Conservation (phyloP, 2,113 vertebrate genomes). For the Cyprinodon variegatus region DNA sequence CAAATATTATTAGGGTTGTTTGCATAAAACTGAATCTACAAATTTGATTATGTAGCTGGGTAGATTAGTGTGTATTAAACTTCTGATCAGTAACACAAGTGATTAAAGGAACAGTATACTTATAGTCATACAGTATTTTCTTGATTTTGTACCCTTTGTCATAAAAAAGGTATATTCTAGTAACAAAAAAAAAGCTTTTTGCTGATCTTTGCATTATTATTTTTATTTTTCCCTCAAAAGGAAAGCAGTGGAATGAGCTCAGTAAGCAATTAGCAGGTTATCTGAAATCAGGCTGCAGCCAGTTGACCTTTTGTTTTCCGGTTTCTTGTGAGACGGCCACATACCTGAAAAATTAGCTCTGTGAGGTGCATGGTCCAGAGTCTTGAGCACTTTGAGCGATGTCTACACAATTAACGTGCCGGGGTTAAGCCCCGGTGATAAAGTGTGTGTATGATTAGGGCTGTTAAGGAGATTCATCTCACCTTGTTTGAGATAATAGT, state of each 20-base stretch:
- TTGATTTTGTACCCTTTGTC: neutral
- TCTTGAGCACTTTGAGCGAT: constrained; percentile 76
- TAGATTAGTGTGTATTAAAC: neutral
- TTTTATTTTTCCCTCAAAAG: constrained; percentile 77
- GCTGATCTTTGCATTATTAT: neutral
- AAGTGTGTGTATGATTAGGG: constrained; percentile 81
- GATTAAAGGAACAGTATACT: neutral
- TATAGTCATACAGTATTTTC: too few relatives aligned
- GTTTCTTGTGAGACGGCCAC: constrained; percentile 46
- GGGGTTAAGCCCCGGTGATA: constrained; percentile 75
- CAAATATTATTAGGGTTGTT: neutral
- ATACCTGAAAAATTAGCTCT: constrained; percentile 76
- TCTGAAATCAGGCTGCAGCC: constrained; percentile 67
- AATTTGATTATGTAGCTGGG: neutral
- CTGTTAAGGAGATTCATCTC: constrained; percentile 78
- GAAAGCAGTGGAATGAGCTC: constrained; percentile 33
- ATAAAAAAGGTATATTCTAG: neutral
- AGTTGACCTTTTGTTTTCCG: constrained; percentile 76
- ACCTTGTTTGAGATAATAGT: constrained; percentile 73
- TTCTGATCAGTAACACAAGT: neutral
- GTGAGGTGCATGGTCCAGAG: constrained; percentile 48
- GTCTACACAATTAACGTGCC: constrained; percentile 82
- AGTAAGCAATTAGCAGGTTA: constrained; percentile 47
- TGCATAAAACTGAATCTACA: neutral
- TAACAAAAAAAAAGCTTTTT: neutral